These are phyloP conservation scores for Actinopyga echinites DNA, from an alignment of 53 echinoderm and acorn worm species.

Conservation along the genomic window DNA sequence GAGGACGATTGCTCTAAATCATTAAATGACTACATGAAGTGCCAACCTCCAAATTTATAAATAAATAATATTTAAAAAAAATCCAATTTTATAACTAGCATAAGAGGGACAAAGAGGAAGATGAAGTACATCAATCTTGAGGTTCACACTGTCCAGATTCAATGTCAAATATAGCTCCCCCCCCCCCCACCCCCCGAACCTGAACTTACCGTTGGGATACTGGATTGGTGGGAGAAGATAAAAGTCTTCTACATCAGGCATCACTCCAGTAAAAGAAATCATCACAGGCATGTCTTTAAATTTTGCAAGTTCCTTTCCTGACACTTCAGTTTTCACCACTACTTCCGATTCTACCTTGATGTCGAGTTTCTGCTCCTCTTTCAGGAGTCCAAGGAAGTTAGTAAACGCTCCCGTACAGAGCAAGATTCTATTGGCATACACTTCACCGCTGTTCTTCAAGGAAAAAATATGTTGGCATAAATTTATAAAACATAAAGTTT, in stretches of 20 bases:
- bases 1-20: too few relatives aligned
- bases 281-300: constrained; percentile 71
- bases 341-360: constrained; percentile 13
- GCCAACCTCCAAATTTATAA: too few relatives aligned
- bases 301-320: constrained; percentile 46
- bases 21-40: too few relatives aligned
- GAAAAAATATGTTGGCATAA: too few relatives aligned
- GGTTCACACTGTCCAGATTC: too few relatives aligned
- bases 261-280: neutral
- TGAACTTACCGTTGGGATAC: constrained; percentile 81
- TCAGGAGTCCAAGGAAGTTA: constrained; percentile 60
- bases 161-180: too few relatives aligned
- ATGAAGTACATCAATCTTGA: too few relatives aligned
- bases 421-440: constrained; percentile 58
- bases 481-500: too few relatives aligned
- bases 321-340: constrained; percentile 61
- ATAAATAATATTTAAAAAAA: too few relatives aligned
- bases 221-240: constrained; percentile 82
- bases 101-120: too few relatives aligned
- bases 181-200: neutral
- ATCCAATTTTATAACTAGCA: neutral
- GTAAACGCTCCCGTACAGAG: constrained; percentile 72
- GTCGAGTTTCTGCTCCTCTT: constrained; percentile 48
- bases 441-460: constrained; percentile 26
- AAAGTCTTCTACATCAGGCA: constrained; percentile 33